Conservation (phyloP, 2,113 vertebrate genomes). For the Salvelinus namaycush region DNA sequence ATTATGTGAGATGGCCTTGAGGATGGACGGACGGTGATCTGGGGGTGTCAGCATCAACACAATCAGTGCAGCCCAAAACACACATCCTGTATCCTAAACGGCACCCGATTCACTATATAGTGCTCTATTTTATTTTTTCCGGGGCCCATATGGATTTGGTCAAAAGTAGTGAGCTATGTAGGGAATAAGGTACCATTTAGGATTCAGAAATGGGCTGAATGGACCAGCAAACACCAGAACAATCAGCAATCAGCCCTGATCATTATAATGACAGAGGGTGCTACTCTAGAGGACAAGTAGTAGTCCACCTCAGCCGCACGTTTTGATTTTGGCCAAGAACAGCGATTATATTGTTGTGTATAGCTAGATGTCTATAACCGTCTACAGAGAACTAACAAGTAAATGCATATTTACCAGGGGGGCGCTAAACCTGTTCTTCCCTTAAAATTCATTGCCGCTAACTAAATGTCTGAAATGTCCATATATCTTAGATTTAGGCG, state of each 20-base stretch:
- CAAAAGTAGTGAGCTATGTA: no score
- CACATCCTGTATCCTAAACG: conserved; percentile 27
- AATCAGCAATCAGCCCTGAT: conserved; percentile 82
- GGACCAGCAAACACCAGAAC: conserved; percentile 79
- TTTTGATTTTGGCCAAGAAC: conserved; percentile 14
- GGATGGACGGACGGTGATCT: conserved; percentile 47
- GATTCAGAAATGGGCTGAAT: conserved; percentile 56
- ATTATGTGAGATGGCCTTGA: conserved; percentile 63
- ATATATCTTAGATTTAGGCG: conserved; percentile 57
- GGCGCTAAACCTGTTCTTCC: conserved; percentile 3
- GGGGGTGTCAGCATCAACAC: conserved; percentile 73
- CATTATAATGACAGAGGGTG: conserved; percentile 72
- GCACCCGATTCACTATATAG: no score
- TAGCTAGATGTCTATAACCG: conserved; percentile 24
- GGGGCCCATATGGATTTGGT: no score
- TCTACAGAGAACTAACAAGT: conserved; percentile 56
- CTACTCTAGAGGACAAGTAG: conserved; percentile 48
- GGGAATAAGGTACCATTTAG: no score
- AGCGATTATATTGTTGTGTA: conserved; percentile 31
- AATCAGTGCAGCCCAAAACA: conserved; percentile 81
- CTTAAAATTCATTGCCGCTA: conserved; percentile 58
- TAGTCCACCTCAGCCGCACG: conserved; percentile 25
- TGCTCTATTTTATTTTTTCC: no score
- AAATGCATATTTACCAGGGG: conserved; percentile 63
- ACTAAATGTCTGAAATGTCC: conserved; percentile 51